These are phyloP conservation scores for Megalopta genalis DNA, from an alignment of 1,140 invertebrate species.

Conservation along the genomic window DNA sequence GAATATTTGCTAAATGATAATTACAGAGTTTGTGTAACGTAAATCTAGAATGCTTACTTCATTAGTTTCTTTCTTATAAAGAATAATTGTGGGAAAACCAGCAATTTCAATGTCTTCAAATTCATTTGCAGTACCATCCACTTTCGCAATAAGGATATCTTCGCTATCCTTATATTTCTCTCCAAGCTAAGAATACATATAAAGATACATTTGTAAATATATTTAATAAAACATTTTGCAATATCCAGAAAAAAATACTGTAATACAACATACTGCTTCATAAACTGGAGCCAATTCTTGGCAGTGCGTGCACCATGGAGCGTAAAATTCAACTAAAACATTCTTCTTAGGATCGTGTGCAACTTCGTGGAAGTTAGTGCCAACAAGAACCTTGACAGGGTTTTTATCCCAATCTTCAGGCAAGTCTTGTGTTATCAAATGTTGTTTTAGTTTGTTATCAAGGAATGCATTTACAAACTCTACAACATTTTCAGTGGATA, in stretches of 20 bases:
- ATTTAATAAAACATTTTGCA: not conserved
- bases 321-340: conserved; percentile 99
- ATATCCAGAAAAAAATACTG: not conserved
- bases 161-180: conserved; percentile 93
- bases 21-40: not conserved
- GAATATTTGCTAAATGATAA: not conserved
- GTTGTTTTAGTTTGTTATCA: conserved; percentile 95
- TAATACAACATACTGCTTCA: conserved; percentile 82
- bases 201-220: conserved; percentile 6
- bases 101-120: conserved; percentile 96
- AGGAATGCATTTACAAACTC: conserved; percentile 93
- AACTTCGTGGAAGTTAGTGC: conserved; percentile 97
- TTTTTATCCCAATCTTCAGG: conserved; percentile 98
- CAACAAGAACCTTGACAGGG: conserved; percentile 96
- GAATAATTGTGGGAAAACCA: conserved; percentile 98
- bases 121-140: conserved; percentile 99
- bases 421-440: conserved; percentile 95
- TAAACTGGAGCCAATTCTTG: conserved; percentile 98
- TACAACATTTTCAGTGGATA: conserved; percentile 88
- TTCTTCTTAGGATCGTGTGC: conserved; percentile 93
- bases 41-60: conserved; percentile 82
- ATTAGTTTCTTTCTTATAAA: conserved; percentile 96
- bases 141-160: conserved; percentile 96
- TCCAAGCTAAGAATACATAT: conserved; percentile 82
- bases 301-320: conserved; percentile 98